These are phyloP conservation scores for Morpho helenor DNA, from an alignment of 2,888 invertebrate genomes.

Conservation along the genomic window DNA sequence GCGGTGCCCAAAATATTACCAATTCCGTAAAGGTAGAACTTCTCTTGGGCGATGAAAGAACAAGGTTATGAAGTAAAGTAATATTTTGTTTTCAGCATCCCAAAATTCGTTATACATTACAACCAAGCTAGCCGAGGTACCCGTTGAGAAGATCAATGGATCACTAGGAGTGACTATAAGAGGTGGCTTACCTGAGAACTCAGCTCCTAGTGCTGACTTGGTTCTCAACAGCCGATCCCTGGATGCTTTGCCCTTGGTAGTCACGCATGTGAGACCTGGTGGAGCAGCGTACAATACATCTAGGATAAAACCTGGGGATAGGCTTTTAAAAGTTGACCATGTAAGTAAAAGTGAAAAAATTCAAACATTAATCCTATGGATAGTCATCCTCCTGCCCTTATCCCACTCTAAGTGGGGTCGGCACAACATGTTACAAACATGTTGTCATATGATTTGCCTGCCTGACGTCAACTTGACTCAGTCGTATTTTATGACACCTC, in stretches of 20 bases:
- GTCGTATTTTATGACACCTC: no score
- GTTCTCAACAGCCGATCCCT: constrained; percentile 78
- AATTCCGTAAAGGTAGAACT: no score
- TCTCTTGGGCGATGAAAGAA: no score
- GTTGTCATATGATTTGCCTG: no score
- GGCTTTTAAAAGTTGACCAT: constrained; percentile 92
- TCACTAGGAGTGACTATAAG: constrained; percentile 94
- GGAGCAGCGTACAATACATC: constrained; percentile 95
- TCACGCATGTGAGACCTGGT: constrained; percentile 92
- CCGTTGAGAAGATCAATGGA: constrained; percentile 88
- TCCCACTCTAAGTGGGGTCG: no score
- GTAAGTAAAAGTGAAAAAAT: constrained; percentile 55
- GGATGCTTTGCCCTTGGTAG: constrained; percentile 86
- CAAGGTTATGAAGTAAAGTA: no score
- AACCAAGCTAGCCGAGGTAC: constrained; percentile 88
- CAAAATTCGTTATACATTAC: constrained; percentile 87
- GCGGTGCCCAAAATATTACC: no score
- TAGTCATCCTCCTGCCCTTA: no score
- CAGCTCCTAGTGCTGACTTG: constrained; percentile 78
- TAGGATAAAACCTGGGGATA: constrained; percentile 93
- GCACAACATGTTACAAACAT: no score
- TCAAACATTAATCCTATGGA: neutral
- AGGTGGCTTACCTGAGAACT: constrained; percentile 83
- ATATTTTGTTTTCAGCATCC: constrained; percentile 64
- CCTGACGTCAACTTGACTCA: no score